Evolutionary conservation across 1,140 invertebrate genomes (phyloP).

Genomic region (Argopecten irradians): DNA sequence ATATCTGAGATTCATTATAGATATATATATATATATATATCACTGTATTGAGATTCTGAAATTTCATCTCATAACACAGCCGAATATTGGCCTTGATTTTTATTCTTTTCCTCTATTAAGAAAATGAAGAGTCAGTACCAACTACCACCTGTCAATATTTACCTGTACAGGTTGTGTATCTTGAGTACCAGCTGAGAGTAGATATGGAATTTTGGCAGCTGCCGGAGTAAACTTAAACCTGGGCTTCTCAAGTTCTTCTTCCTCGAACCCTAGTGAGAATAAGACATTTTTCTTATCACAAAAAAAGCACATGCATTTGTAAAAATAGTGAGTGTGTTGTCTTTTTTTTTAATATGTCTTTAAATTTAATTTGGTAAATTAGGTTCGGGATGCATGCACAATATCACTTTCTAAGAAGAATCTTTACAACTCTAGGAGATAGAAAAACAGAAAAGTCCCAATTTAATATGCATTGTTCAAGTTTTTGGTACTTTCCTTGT

Average conservation of each 20-base stretch:
- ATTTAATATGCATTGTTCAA: no score
- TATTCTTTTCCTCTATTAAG: not conserved
- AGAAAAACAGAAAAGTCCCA: no score
- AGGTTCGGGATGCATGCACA: no score
- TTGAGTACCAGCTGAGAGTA: slow-evolving; percentile 48
- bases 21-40: no score
- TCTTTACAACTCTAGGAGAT: no score
- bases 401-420: no score
- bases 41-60: no score
- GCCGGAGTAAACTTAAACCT: slow-evolving; percentile 61
- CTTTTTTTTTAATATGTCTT: no score
- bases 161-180: slow-evolving; percentile 55
- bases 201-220: slow-evolving; percentile 62
- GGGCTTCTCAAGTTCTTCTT: slow-evolving; percentile 69
- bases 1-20: no score
- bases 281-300: not conserved
- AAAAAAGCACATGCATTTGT: not conserved
- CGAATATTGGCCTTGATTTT: not conserved
- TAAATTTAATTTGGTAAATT: no score
- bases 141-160: not conserved
- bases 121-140: not conserved
- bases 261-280: slow-evolving; percentile 59
- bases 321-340: no score
- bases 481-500: no score
- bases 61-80: not conserved